These are phyloP conservation scores for Pagetopsis macropterus DNA, from an alignment of 2,797 vertebrate genomes.

Conservation along the genomic window DNA sequence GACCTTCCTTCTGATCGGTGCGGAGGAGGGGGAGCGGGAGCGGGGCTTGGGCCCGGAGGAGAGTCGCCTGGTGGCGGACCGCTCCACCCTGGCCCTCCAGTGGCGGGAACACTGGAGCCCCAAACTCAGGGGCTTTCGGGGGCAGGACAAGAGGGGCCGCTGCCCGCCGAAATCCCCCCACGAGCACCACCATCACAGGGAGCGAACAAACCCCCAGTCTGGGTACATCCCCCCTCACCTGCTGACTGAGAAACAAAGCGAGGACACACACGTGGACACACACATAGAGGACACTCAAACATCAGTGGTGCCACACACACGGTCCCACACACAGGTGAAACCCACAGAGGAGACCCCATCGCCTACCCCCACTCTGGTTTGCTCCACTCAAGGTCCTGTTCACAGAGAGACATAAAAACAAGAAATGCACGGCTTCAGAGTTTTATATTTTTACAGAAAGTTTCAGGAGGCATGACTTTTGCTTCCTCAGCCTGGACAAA, in stretches of 20 bases:
- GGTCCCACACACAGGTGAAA: background rate
- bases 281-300: constrained; percentile 26
- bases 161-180: constrained; percentile 70
- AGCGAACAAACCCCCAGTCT: constrained; percentile 32
- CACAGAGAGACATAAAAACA: background rate
- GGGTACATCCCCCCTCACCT: constrained; percentile 82
- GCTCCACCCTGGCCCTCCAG: constrained; percentile 87
- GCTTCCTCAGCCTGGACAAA: background rate
- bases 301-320: constrained; percentile 12
- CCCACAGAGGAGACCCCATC: constrained; percentile 16
- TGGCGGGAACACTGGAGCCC: constrained; percentile 92
- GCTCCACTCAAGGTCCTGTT: constrained; percentile 54
- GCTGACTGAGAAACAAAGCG: constrained; percentile 52
- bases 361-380: constrained; percentile 26
- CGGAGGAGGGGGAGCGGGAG: constrained; percentile 77
- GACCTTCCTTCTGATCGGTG: constrained; percentile 87
- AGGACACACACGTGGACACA: constrained; percentile 22
- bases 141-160: constrained; percentile 86
- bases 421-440: background rate
- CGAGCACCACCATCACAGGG: constrained; percentile 33
- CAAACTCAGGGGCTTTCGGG: constrained; percentile 88
- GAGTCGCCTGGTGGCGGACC: constrained; percentile 86
- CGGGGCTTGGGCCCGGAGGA: constrained; percentile 83
- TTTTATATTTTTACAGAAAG: background rate
- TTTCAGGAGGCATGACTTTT: constrained; percentile 10